Evolutionary conservation across 2,888 invertebrate species (phyloP), one percentile per base, ranked within the genome.

Genomic region (Germaria angustata): DNA sequence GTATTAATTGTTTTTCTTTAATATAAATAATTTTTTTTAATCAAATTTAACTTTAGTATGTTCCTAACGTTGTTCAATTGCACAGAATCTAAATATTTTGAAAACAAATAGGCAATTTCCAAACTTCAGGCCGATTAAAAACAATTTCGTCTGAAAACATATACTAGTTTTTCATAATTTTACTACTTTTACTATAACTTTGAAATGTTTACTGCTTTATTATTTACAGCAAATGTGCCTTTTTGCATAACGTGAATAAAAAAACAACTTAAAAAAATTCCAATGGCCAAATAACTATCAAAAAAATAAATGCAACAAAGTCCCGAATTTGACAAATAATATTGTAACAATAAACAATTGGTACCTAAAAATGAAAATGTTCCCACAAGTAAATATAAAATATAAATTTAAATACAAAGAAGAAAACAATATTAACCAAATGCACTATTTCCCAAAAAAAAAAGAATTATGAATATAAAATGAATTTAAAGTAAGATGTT

Each of bases 391-490:
- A 59, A 66, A 17, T 63, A 39, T n/a, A 41, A 63, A 51, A 28
- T 24, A 55, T 28, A 51, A 44, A 46, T 13, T 49, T 55, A 44
- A 11, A 34, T 20, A 51, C 6, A 32, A 22, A 71, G 46, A 46
- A 9, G 5, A 13, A 78, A 55, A 20, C 57, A 71, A 77, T n/a
- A 69, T 78, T 78, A 73, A 78, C 73, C 78, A 73, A 69, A 11
- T 75, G 81, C 81, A 81, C 81, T 57, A 44, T 78, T 44, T 78
- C 46, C 46, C 63, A 28, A 41, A 49, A 57, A 71, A 13, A 53
- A 53, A 65, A 69, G n/a, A 57, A 55, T 69, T 28, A 6, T 6
- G 6, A 41, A 39, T 63, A 39, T 39, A 69, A 71, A 69, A 66
- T 15, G 20, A 53, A 49, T 59, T 61, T 41, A 53, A 66, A 36